A percentile compares a stretch with the other conserved stretches of the same genome.
These are phyloP conservation scores for Gymnodraco acuticeps DNA, from an alignment of 2,797 vertebrate species.

Conservation along the genomic window DNA sequence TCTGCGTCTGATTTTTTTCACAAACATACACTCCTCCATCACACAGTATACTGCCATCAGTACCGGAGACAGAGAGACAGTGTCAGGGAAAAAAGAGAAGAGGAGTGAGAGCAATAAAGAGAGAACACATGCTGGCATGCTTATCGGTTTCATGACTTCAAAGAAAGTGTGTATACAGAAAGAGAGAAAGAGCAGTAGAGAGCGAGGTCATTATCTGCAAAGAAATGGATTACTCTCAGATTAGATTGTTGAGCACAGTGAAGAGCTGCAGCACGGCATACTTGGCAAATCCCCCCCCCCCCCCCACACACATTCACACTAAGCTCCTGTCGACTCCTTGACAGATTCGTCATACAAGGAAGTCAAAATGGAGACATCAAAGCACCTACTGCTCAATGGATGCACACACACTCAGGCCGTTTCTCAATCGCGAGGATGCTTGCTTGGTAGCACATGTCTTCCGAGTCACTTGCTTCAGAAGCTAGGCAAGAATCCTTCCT, in stretches of 20 bases:
- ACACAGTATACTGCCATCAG: neutral
- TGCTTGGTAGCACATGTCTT: too few species aligned
- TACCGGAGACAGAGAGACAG: slow-evolving; percentile 35
- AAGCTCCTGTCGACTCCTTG: slow-evolving; percentile 65
- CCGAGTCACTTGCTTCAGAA: too few species aligned
- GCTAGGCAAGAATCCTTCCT: too few species aligned
- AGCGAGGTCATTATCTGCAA: slow-evolving; percentile 80
- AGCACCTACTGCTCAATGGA: slow-evolving; percentile 27
- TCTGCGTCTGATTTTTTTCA: slow-evolving; percentile 34
- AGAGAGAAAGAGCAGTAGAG: slow-evolving; percentile 56
- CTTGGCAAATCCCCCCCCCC: slow-evolving; percentile 60
- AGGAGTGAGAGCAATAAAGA: slow-evolving; percentile 49
- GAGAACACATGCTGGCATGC: slow-evolving; percentile 67
- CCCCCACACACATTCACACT: slow-evolving; percentile 30
- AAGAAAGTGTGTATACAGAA: slow-evolving; percentile 64
- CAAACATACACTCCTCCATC: slow-evolving; percentile 30
- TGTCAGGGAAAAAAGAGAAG: slow-evolving; percentile 27
- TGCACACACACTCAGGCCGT: neutral
- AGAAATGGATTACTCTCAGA: slow-evolving; percentile 87
- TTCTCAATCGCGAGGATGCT: too few species aligned
- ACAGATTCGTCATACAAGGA: slow-evolving; percentile 56
- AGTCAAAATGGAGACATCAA: slow-evolving; percentile 74
- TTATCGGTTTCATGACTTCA: slow-evolving; percentile 77
- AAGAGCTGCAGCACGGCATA: slow-evolving; percentile 60
- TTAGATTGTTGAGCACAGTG: slow-evolving; percentile 81